Base-by-base conservation (phyloP, 2,888 invertebrate genomes). In the Aplocera efformata region DNA sequence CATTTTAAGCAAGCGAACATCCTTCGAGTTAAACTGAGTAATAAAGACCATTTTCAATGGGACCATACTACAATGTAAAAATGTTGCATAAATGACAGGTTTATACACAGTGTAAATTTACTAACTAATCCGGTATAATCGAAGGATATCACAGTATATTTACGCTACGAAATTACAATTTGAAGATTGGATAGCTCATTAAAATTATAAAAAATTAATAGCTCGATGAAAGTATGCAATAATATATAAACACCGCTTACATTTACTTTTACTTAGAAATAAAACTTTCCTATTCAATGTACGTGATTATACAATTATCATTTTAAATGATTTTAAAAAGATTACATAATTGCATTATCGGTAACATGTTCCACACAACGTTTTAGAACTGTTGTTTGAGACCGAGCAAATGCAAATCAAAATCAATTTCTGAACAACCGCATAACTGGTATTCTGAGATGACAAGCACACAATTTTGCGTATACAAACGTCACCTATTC, bases 1-100 rank as follows among this genome's bases (percentile, higher is more conserved):
- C 5, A 17, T 17, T 17, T 17, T 47, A 53, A 53, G 45, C 41
- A 39, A 42, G 55, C 32, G 56, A 37, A 45, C 53, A 63, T 63
- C 64, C 68, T 63, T 68, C 72, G 63, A 63, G 41, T 52, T 56
- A 57, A 43, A 39, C 44, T 32, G 41, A 46, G 21, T 8, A 33
- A 33, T 11, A 7, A 10, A 41, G 26, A 38, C 50, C 40, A 39
- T 35, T 34, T 31, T 32, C 8, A 46, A 44, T 33, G 41, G 36
- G 41, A 40, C 10, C 17, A 30, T 46, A 47, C 40, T 46, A 38
- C 43, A 44, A 43, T 39, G 28, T 27, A 40, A 20, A 42, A 32
- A n/a, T 22, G 9, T 25, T 13, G 20, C 32, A 7, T 5, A 41
- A 39, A 32, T 39, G 34, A 21, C 32, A 31, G 34, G 22, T 34